Base-by-base conservation (phyloP, 2,888 invertebrate species). In the Nowickia ferox region DNA sequence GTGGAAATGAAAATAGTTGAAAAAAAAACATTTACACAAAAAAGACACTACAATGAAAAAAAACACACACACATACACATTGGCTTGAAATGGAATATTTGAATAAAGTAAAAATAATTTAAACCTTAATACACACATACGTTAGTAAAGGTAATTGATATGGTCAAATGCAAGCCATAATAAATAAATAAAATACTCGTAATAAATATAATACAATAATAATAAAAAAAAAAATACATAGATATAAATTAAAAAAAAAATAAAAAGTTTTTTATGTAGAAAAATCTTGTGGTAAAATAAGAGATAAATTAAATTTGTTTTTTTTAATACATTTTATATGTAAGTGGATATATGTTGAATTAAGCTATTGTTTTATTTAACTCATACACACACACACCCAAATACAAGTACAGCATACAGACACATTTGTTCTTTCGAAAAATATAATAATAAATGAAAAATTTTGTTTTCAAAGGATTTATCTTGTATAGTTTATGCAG, bases 101-200 rank as follows among this genome's bases (percentile, higher is more conserved):
- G 61, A 78, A 74, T 65, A 53, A 82, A 69, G 57, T 63, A 76
- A 75, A 82, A 65, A 65, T 83, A 82, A 71, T 63, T 65, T 42
- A 77, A 48, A 77, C 51, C 77, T 76, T 57, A 57, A 65, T 51
- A 65, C 55, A 76, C 71, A 63, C 76, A 69, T 69, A 76, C 55
- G 68, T 53, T 82, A 68, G 81, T 48, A 77, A 30, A 76, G 30
- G 51, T 77, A 83, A 77, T 77, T 83, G 69, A 71, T 69, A 77
- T 83, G 76, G 68, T 71, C 48, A 71, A 65, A 83, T 19, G 71
- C 46, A 82, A 63, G 65, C 76, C 69, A 82, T 71, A 71, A 82
- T 82, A 82, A 69, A 71, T 82, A 71, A 65, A 82, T 76, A 42
- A 76, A 69, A 68, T 74, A 53, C 10, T 65, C 19, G n/a, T 48